Base-by-base conservation (phyloP, 2,113 vertebrate genomes). In the Vidua chalybeata region DNA sequence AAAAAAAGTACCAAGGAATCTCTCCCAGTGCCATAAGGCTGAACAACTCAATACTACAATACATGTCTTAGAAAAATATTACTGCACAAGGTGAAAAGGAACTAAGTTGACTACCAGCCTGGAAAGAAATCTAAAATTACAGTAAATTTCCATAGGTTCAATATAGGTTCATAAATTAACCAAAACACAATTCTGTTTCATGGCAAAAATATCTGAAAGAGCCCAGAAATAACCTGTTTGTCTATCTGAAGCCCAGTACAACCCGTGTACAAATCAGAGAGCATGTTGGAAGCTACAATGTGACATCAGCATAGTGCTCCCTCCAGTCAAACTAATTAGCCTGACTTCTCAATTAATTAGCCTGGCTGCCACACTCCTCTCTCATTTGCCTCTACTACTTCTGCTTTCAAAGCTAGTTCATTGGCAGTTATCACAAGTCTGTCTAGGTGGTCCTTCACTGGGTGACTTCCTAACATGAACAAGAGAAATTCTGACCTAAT, bases 261-360 rank as follows among this genome's bases (percentile, higher is more conserved):
- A 64, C 31, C 33, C 21, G 3, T 23, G 41, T 41, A 61, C 16
- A 87, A 78, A 78, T 67, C 61, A 84, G 43, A 24, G 26, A 81
- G 43, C 62, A 84, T 75, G 92, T 67, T 89, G 80, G 84, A 95
- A 91, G n/a, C 55, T 74, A 55, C 22, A 46, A 2, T 83, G 67
- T 62, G 76, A 91, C 35, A 67, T 68, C 81, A 97, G 55, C 87
- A 87, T 52, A 48, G 56, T 87, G 52, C 35, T 89, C 61, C 52
- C 84, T 93, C 58, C 56, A 89, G 77, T 55, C 62, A 91, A 89
- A 87, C 18, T 81, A 92, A 91, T 93, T 87, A 95, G 26, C 37
- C 55, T 62, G 68, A 59, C 51, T 92, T 86, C 83, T 76, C 71
- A 90, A 89, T 88, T 85, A 93, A 90, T 89, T 87, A 89, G 43